phyloP scores from a whole-genome alignment of 1,140 invertebrate genomes.

The Drosophila nasuta region DNA sequence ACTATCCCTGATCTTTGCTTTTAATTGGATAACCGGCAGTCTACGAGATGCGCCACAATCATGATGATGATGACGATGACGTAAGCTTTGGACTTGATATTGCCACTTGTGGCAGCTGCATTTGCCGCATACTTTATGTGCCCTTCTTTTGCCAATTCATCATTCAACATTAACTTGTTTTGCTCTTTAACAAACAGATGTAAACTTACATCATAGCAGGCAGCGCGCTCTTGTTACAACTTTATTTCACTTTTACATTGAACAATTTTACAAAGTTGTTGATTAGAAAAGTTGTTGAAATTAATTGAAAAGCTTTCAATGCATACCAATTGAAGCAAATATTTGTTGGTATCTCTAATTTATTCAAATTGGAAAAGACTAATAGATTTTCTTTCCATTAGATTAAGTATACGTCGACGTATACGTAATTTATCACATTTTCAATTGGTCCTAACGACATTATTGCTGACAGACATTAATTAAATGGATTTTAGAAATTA shows the following conservation, averaged over 20 bases:
- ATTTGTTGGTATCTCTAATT: too few species aligned
- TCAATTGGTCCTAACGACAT: too few species aligned
- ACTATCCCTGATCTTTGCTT: slow-evolving; percentile 78
- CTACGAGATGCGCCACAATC: slow-evolving; percentile 32
- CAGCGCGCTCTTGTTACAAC: not conserved
- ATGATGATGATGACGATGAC: slow-evolving; percentile 27
- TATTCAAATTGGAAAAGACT: too few species aligned
- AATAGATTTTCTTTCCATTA: too few species aligned
- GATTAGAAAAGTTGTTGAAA: too few species aligned
- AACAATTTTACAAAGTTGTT: not conserved
- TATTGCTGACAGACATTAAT: too few species aligned
- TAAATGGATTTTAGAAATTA: too few species aligned
- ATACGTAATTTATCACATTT: too few species aligned
- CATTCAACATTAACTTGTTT: not conserved
- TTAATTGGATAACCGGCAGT: slow-evolving; percentile 80
- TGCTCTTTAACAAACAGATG: not conserved
- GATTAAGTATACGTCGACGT: too few species aligned
- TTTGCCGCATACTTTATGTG: slow-evolving; percentile 29
- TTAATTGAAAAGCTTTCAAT: not conserved
- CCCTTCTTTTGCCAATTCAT: slow-evolving; percentile 49
- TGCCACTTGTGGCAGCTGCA: slow-evolving; percentile 64
- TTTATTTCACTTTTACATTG: not conserved
- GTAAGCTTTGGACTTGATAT: slow-evolving; percentile 81
- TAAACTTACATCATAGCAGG: not conserved
- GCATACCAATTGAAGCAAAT: too few species aligned